Base-by-base conservation (phyloP, 2,888 invertebrate genomes). In the Tenthredo amoena region DNA sequence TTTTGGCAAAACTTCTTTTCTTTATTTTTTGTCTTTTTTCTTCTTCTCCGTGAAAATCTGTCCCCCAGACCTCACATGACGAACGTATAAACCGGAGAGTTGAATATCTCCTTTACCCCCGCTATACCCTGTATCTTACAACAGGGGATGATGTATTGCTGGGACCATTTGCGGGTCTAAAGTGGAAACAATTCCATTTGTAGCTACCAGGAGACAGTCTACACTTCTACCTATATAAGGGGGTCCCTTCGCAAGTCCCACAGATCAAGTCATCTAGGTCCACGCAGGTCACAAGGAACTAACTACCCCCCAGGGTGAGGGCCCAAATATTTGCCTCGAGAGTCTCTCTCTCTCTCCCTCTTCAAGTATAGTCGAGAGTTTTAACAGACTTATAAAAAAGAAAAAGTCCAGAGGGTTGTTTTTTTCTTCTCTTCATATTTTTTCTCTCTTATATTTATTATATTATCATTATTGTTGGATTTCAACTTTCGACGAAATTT, bases 141-240 rank as follows among this genome's bases (percentile, higher is more conserved):
- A n/a, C 4, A 37, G 58, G 58, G 79, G 79, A 55, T 68, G 82
- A 83, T 83, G 10, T 43, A 83, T 68, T 31, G 62, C 58, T 2
- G 26, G 26, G 79, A 12, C 81, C 40, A 43, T 83, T 68, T 83
- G 65, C 43, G 65, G 40, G 65, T 47, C 82, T 68, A 31, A 68
- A 83, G 68, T 83, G 82, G 82, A 68, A 65, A 83, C 82, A 68
- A 83, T 83, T 83, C 82, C 34, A 83, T 83, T 37, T 21, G 26
- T 62, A 79, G 65, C 62, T n/a, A 82, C 47, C 47, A 47, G 47
- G 37, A 50, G 31, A 76, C 37, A 77, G 40, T 62, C 21, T 62
- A 4, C 12, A 58, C 9, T n/a, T 58, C 6, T 58, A 58, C 21
- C 18, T 58, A 58, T 58, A 21, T 7, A 58, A 58, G 43, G 10